Evolutionary conservation across 2,113 vertebrate species (phyloP).

Genomic region (Phyllopteryx taeniolatus): DNA sequence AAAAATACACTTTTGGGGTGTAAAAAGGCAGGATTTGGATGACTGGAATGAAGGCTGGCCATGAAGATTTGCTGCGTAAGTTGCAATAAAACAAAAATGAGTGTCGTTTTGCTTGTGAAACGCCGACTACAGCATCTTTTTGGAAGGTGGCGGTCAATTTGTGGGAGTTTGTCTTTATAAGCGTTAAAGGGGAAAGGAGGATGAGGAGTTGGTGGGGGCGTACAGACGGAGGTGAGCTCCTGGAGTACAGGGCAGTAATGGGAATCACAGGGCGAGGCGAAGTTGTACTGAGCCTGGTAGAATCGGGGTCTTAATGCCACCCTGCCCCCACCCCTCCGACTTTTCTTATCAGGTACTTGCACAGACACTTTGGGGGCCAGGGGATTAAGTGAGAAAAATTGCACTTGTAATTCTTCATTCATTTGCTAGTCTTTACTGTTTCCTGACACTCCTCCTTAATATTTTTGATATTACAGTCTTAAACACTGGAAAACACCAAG

Average conservation of each 20-base stretch:
- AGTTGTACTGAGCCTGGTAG: slow-evolving; percentile 8
- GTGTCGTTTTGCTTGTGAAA: not conserved
- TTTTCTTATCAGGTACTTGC: no score
- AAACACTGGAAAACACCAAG: no score
- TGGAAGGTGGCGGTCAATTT: slow-evolving; percentile 36
- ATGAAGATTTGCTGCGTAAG: not conserved
- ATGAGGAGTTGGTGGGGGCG: not conserved
- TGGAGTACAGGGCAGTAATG: slow-evolving; percentile 69
- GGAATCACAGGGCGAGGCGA: slow-evolving; percentile 61
- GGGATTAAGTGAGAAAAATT: no score
- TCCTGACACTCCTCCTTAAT: no score
- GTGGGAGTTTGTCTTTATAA: slow-evolving; percentile 25
- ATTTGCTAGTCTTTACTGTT: no score
- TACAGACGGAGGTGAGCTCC: slow-evolving; percentile 29
- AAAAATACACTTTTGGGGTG: slow-evolving; percentile 17
- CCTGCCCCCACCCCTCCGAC: no score
- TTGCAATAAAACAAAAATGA: not conserved
- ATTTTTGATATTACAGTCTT: no score
- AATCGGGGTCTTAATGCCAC: slow-evolving; percentile 26
- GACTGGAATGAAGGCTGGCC: not conserved
- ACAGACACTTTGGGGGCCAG: no score
- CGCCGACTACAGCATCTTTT: slow-evolving; percentile 28
- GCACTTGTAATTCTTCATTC: no score
- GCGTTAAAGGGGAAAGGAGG: slow-evolving; percentile 4
- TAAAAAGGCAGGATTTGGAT: not conserved